phyloP scores from a whole-genome alignment of 2,113 vertebrate genomes.

The Callaeas wilsoni region DNA sequence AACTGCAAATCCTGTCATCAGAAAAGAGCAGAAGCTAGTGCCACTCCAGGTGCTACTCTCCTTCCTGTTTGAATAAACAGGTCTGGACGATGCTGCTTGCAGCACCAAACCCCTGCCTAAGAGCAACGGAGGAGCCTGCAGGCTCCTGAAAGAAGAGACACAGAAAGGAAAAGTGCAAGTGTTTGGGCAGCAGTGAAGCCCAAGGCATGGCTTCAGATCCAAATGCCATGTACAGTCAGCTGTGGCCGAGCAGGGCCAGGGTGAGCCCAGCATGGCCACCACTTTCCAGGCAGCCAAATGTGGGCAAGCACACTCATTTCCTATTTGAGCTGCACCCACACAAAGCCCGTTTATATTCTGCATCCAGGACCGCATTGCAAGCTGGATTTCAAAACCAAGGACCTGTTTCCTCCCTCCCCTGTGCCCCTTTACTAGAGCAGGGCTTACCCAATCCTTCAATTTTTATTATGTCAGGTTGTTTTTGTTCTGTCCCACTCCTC shows the following conservation, averaged over 20 bases:
- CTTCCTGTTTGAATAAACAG: background rate
- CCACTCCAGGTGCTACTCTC: background rate
- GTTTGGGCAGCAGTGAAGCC: background rate
- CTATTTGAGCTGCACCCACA: slow-evolving; percentile 32
- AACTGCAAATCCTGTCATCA: background rate
- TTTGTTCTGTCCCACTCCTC: background rate
- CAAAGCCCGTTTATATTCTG: slow-evolving; percentile 38
- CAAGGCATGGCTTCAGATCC: background rate
- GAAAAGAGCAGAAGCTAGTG: background rate
- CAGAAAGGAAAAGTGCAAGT: background rate
- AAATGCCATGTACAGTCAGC: background rate
- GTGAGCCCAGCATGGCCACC: background rate
- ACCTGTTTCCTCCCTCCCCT: background rate
- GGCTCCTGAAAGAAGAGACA: background rate
- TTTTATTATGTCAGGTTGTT: background rate
- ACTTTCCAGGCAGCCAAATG: slow-evolving; percentile 5
- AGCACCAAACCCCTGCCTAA: background rate
- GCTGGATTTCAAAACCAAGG: slow-evolving; percentile 48
- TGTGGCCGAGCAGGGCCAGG: background rate
- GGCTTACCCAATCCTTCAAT: slow-evolving; percentile 9
- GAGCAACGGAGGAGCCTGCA: background rate
- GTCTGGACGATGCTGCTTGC: background rate
- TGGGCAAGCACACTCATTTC: slow-evolving; percentile 28
- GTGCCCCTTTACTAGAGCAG: background rate
- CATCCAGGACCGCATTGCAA: background rate